Base-by-base conservation (phyloP, 2,797 vertebrate species). In the Aeoliscus strigatus region DNA sequence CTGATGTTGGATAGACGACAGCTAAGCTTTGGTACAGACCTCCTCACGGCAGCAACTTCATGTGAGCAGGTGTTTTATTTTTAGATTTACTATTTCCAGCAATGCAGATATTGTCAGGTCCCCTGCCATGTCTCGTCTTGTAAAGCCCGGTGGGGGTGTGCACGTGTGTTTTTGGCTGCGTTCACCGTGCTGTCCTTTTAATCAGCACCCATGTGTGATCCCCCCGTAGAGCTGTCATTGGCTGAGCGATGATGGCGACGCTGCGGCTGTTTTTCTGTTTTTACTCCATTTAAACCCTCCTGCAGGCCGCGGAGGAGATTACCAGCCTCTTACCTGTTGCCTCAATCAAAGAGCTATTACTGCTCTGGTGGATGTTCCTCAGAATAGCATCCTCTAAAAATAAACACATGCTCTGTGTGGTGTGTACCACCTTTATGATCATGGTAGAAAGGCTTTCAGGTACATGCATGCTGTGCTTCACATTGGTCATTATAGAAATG, bases 291-390 rank as follows among this genome's bases (percentile, higher is more conserved):
- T 72, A 61, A 73, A 77, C 73, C 64, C 57, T 45, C n/a, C n/a
- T 17, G 45, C 51, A 64, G 65, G 54, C 60, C 18, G 58, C 54
- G 56, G 56, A 6, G 18, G 18, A 72, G 75, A 87, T 86, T 82
- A 75, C 51, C 47, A 52, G 51, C 71, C 66, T 80, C 75, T 80
- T 76, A 84, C 70, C 73, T 75, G 70, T 66, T 78, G 73, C 61
- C 69, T 60, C 78, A 82, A 81, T 86, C 80, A 85, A 68, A 73
- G 70, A 77, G 70, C 81, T 72, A 77, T 73, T 70, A 51, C 46
- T 2, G 23, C 71, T 31, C 60, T 1, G 39, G 69, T 79, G 66
- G 65, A 72, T 71, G 75, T 56, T 64, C 56, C 82, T 54, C 28
- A 41, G 42, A 79, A 82, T 84, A 73, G 66, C 53, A 27, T 12